A percentile compares a stretch with the other conserved stretches of the same genome.
Conservation (phyloP, 2,797 vertebrate genomes). For the Parotocinclus haroldoi region DNA sequence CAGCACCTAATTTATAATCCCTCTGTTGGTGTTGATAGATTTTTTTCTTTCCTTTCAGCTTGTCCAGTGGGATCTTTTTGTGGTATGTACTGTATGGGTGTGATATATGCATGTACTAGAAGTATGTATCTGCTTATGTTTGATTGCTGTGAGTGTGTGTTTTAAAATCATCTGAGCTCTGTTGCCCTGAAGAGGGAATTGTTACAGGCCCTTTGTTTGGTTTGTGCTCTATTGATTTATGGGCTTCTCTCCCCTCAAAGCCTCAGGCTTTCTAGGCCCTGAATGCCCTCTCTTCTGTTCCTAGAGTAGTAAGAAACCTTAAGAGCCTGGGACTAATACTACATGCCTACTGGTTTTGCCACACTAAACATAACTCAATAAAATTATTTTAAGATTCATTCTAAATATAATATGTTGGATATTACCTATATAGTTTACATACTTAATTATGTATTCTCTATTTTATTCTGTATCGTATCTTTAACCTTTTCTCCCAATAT, state of each 20-base stretch:
- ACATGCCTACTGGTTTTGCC: neutral
- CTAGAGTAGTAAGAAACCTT: constrained; percentile 46
- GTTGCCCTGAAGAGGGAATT: constrained; percentile 37
- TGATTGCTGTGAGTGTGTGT: constrained; percentile 24
- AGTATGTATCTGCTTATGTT: constrained; percentile 30
- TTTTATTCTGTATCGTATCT: too few species aligned
- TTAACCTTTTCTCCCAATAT: too few species aligned
- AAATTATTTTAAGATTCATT: too few species aligned
- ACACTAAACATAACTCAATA: neutral
- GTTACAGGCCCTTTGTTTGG: constrained; percentile 55
- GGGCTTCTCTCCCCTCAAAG: constrained; percentile 54
- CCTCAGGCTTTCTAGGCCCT: constrained; percentile 49
- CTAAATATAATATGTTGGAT: too few species aligned
- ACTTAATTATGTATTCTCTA: too few species aligned
- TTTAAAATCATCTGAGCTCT: constrained; percentile 26
- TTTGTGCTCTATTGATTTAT: constrained; percentile 67
- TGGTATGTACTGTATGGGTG: constrained; percentile 30
- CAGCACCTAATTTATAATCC: constrained; percentile 99
- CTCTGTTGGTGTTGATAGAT: constrained; percentile 77
- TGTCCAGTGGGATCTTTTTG: constrained; percentile 66
- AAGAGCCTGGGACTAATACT: constrained; percentile 5
- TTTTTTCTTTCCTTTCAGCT: constrained; percentile 69
- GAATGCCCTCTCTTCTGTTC: constrained; percentile 55
- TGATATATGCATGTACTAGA: constrained; percentile 25
- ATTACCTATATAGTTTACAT: too few species aligned